Percentiles rank a stretch among this genome's conserved stretches.
Conservation (phyloP, 2,888 invertebrate species). For the Flexamia atlantica region DNA sequence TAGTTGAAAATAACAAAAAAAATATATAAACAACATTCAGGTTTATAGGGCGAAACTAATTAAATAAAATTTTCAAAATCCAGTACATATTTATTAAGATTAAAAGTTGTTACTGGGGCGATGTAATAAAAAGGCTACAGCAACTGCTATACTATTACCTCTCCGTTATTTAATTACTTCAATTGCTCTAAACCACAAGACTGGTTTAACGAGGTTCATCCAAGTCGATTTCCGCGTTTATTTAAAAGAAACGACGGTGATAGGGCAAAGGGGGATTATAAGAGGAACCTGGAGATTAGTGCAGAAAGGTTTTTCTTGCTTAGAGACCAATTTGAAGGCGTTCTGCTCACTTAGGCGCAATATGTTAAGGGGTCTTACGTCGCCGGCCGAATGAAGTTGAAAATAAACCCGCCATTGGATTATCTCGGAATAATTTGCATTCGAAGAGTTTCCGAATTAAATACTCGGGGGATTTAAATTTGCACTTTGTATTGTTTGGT, state of each 20-base stretch:
- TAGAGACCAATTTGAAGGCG: constrained; percentile 33
- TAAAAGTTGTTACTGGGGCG: no score
- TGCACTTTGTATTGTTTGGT: neutral
- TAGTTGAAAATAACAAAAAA: no score
- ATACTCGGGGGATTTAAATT: neutral
- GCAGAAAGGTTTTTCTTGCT: constrained; percentile 11
- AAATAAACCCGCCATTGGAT: constrained; percentile 4
- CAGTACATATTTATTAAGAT: no score
- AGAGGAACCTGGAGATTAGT: neutral
- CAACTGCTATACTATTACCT: no score
- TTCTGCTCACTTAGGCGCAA: constrained; percentile 39
- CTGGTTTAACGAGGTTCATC: neutral
- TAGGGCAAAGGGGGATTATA: constrained; percentile 33
- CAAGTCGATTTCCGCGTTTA: neutral
- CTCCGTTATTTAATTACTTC: no score
- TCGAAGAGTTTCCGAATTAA: constrained; percentile 4
- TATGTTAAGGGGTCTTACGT: constrained; percentile 25
- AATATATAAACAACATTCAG: no score
- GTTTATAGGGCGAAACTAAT: no score
- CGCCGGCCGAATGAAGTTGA: constrained; percentile 8
- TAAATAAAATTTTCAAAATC: no score
- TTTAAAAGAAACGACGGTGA: constrained; percentile 32
- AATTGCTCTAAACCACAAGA: neutral
- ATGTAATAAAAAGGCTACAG: no score
- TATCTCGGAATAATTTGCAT: constrained; percentile 37